Conservation (phyloP, 2,797 vertebrate species). For the Clarias pachynema region DNA sequence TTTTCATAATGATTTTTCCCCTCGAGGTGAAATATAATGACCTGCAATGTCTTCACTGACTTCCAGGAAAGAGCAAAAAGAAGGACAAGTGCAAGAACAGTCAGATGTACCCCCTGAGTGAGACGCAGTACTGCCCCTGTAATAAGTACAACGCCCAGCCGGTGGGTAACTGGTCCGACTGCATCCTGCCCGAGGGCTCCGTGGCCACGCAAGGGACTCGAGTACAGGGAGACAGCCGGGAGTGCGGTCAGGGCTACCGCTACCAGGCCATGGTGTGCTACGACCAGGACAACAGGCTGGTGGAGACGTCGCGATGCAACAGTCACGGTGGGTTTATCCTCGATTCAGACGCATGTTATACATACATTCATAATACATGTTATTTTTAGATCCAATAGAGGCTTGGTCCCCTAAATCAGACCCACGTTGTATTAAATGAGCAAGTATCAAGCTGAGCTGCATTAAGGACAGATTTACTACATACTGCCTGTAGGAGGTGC, state of each 20-base stretch:
- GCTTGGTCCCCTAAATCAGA: neutral
- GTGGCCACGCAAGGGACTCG: conserved; percentile 81
- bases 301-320: conserved; percentile 93
- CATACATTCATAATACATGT: neutral
- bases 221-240: conserved; percentile 86
- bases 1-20: neutral
- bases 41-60: neutral
- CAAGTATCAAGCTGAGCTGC: neutral
- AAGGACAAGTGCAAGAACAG: conserved; percentile 95
- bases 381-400: neutral
- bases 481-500: neutral
- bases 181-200: conserved; percentile 86
- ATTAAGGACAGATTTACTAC: neutral
- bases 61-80: conserved; percentile 94
- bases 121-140: conserved; percentile 97
- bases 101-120: conserved; percentile 90
- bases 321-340: conserved; percentile 83
- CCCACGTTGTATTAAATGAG: neutral
- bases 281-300: conserved; percentile 90
- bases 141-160: conserved; percentile 96
- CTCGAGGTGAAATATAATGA: neutral
- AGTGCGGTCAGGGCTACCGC: conserved; percentile 95
- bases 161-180: conserved; percentile 97
- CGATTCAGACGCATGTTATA: neutral
- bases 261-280: conserved; percentile 98